Percentiles rank a stretch among this genome's conserved stretches.
Conservation (phyloP, 1,140 invertebrate genomes). For the Agrilus planipennis region DNA sequence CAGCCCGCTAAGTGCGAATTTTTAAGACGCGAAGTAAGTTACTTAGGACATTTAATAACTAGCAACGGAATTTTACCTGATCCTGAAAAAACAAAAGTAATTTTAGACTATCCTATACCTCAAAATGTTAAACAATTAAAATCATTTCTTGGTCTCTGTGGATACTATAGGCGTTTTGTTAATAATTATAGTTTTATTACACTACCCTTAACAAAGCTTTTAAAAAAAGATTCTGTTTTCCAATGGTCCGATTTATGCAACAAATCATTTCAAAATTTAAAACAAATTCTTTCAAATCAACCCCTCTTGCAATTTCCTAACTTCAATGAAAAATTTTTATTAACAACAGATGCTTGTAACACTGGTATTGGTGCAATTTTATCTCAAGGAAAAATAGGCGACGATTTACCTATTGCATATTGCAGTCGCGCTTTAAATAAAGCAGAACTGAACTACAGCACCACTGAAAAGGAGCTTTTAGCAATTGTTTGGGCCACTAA, state of each 20-base stretch:
- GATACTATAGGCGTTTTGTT: no score
- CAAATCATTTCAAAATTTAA: slow-evolving; percentile 9
- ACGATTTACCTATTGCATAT: slow-evolving; percentile 29
- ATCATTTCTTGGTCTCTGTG: no score
- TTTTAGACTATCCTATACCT: neutral
- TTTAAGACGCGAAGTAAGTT: slow-evolving; percentile 14
- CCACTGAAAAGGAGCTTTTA: slow-evolving; percentile 37
- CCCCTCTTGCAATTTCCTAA: slow-evolving; percentile 11
- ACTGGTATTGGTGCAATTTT: slow-evolving; percentile 24
- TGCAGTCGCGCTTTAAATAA: slow-evolving; percentile 27
- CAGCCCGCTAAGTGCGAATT: slow-evolving; percentile 22
- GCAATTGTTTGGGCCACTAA: slow-evolving; percentile 34
- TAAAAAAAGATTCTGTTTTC: no score
- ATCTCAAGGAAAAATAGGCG: slow-evolving; percentile 16
- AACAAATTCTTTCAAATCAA: slow-evolving; percentile 5
- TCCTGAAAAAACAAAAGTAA: slow-evolving; percentile 14
- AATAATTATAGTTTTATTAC: no score
- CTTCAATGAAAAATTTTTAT: slow-evolving; percentile 6
- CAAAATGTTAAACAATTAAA: neutral
- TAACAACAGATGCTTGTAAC: slow-evolving; percentile 18
- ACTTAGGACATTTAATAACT: slow-evolving; percentile 18
- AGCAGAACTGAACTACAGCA: slow-evolving; percentile 33
- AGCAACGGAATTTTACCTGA: slow-evolving; percentile 17
- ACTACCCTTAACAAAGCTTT: no score
- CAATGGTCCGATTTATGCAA: no score